These are phyloP conservation scores for Subacronicta megacephala DNA, from an alignment of 2,888 invertebrate genomes.

Conservation along the genomic window DNA sequence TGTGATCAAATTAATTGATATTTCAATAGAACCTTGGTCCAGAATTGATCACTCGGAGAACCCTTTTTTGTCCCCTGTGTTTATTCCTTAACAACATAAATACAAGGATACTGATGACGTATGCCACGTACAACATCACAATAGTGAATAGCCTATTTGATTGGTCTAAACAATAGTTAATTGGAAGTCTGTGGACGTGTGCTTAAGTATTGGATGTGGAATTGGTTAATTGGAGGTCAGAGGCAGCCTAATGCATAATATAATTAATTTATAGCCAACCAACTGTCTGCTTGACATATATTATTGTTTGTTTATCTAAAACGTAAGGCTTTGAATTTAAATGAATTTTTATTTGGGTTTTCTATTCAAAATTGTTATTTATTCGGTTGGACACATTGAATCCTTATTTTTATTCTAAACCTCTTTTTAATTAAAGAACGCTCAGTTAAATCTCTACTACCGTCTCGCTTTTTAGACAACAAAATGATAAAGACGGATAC, in stretches of 20 bases:
- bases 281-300: too few relatives aligned
- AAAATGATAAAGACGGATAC: background rate
- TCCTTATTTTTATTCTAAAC: too few relatives aligned
- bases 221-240: conserved; percentile 5
- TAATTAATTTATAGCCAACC: background rate
- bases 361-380: too few relatives aligned
- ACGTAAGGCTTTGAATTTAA: too few relatives aligned
- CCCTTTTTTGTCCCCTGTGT: background rate
- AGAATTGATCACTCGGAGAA: background rate
- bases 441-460: too few relatives aligned
- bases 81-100: conserved; percentile 6
- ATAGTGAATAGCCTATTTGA: conserved; percentile 23
- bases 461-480: too few relatives aligned
- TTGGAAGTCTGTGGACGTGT: conserved; percentile 17
- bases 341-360: too few relatives aligned
- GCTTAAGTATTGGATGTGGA: conserved; percentile 18
- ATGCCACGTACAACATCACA: conserved; percentile 27
- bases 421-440: too few relatives aligned
- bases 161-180: conserved; percentile 38
- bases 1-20: too few relatives aligned
- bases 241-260: background rate
- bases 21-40: background rate
- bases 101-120: conserved; percentile 22
- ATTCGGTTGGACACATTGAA: too few relatives aligned
- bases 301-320: too few relatives aligned